Percentiles rank a stretch among this genome's conserved stretches.
These are phyloP conservation scores for Acrossocheilus wenchowensis DNA, from an alignment of 2,797 vertebrate genomes.

Conservation along the genomic window DNA sequence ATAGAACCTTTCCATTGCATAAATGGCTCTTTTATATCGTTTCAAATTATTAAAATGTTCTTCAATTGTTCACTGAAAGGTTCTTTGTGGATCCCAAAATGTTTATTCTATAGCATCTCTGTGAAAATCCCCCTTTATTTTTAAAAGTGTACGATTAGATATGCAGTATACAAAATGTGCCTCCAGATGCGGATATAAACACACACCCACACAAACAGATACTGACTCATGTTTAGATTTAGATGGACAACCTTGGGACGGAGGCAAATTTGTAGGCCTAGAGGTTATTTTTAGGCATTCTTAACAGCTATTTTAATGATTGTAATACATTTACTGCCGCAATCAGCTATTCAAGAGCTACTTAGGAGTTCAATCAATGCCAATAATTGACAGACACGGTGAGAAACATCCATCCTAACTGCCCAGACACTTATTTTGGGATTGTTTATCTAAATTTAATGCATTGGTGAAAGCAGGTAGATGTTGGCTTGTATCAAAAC, in stretches of 20 bases:
- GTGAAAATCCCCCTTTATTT: not conserved
- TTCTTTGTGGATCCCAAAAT: not conserved
- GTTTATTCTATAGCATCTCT: not conserved
- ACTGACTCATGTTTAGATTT: slow-evolving; percentile 33
- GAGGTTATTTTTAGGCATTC: slow-evolving; percentile 69
- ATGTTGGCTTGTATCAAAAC: slow-evolving; percentile 41
- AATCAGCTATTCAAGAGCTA: slow-evolving; percentile 63
- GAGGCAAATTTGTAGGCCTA: slow-evolving; percentile 52
- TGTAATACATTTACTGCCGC: slow-evolving; percentile 72
- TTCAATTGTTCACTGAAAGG: not conserved
- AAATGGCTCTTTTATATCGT: not conserved
- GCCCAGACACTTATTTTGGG: slow-evolving; percentile 64
- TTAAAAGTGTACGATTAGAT: not conserved
- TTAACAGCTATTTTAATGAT: slow-evolving; percentile 58
- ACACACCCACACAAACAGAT: slow-evolving; percentile 1
- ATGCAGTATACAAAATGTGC: not conserved
- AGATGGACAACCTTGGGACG: slow-evolving; percentile 52
- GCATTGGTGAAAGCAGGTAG: slow-evolving; percentile 16
- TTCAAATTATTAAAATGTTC: not conserved
- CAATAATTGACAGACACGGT: slow-evolving; percentile 64
- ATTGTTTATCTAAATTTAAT: slow-evolving; percentile 67
- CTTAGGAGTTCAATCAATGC: slow-evolving; percentile 71
- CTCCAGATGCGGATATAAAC: slow-evolving; percentile 37
- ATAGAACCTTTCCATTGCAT: not conserved
- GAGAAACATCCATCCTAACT: slow-evolving; percentile 56